Percentiles rank a stretch among this genome's conserved stretches.
These are phyloP conservation scores for Amblyornis subalaris DNA, from an alignment of 2,113 vertebrate genomes.

Conservation along the genomic window DNA sequence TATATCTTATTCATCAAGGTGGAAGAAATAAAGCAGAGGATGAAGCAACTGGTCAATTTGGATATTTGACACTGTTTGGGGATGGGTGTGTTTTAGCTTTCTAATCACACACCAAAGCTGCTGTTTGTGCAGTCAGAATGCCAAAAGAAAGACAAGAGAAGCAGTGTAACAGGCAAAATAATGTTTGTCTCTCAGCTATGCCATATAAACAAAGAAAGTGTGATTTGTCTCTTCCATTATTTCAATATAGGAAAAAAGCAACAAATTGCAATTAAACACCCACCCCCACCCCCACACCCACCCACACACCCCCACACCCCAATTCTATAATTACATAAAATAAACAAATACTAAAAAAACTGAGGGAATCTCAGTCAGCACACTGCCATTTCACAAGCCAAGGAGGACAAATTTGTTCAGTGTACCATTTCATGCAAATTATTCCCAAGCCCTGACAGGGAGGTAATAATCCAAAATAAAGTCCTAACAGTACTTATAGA, in stretches of 20 bases:
- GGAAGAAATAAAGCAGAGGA: neutral
- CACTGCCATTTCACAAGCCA: neutral
- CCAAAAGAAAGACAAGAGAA: neutral
- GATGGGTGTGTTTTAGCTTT: neutral
- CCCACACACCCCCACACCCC: rapidly evolving
- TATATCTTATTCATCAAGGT: neutral
- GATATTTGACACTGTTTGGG: neutral
- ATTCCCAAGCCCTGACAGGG: neutral
- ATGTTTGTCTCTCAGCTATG: neutral
- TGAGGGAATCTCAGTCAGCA: neutral
- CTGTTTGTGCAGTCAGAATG: neutral
- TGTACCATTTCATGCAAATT: neutral
- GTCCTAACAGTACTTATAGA: neutral
- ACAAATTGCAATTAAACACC: neutral
- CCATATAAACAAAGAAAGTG: neutral
- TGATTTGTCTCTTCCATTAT: neutral
- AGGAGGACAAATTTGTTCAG: neutral
- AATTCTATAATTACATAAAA: neutral
- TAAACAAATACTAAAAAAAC: neutral
- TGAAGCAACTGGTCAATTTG: neutral
- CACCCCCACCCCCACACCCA: rapidly evolving
- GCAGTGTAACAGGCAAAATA: neutral
- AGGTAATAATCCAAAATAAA: neutral
- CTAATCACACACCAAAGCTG: neutral
- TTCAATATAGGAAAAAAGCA: neutral